Base-by-base conservation (phyloP, 2,797 vertebrate genomes). In the Xyrichtys novacula region DNA sequence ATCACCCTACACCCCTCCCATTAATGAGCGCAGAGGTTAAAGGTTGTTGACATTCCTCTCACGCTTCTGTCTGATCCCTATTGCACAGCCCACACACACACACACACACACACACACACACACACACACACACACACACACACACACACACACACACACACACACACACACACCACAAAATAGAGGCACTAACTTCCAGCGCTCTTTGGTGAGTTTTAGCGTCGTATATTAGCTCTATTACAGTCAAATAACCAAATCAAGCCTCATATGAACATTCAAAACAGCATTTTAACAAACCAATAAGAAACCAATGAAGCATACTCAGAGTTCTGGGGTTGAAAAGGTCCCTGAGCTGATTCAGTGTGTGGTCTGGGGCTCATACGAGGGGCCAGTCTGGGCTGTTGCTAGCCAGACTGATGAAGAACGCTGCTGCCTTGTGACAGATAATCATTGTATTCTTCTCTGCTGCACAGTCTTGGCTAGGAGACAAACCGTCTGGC, bases 361-460 rank as follows among this genome's bases (percentile, higher is more conserved):
- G 60, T 81, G 85, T 84, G 85, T 81, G 86, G 85, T 83, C 81
- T 70, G 57, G 73, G 54, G 70, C 71, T 72, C 60, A 56, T 59
- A 61, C 63, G 32, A 25, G 81, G 80, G 78, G 80, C 74, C 76
- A 73, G 73, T 64, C 65, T 55, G 65, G 59, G 52, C 68, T 70
- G 73, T 71, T 75, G 77, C 74, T 72, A 71, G 62, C 65, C 85
- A 63, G 83, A 81, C 74, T 88, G 85, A 86, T 83, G 87, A 83
- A 88, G 81, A 89, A 85, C 70, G 70, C 57, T 67, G 66, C 78
- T 86, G 87, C 83, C 80, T 78, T 82, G 84, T 92, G 91, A 93
- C 91, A 90, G 91, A 93, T 91, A 91, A 91, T 91, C 86, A 90
- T 89, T 91, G 86, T 89, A 85, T 88, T 86, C 85, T 91, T 90